Base-by-base conservation (phyloP, 2,888 invertebrate genomes). In the Belgica antarctica region DNA sequence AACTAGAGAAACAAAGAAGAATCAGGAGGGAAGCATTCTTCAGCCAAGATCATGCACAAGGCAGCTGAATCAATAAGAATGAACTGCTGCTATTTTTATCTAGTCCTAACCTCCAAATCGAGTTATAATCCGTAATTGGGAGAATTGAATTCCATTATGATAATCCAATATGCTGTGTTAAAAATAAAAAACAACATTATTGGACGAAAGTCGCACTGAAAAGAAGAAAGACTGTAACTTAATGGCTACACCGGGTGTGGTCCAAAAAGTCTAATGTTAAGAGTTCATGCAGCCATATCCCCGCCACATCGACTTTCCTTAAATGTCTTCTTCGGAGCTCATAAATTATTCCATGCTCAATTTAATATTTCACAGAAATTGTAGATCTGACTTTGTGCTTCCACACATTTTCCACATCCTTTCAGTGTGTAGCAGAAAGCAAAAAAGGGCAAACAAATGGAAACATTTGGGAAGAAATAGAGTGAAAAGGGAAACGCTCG, bases 121-220 rank as follows among this genome's bases (percentile, higher is more conserved):
- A 46, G 46, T 46, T 46, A 46, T 46, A 46, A 46, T 46, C 27
- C 59, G 27, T 59, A 59, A 59, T 59, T 59, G 59, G 59, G 27
- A 59, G 59, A 59, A 59, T 59, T 59, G 59, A 59, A 59, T 19
- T 59, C 24, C 27, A 59, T 59, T 59, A 59, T 59, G 59, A 7
- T 59, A 59, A 59, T 59, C 59, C 27, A 59, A 25, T 59, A 2
- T 10, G 19, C 25, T 25, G 25, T 19, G 59, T 27, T 27, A 59
- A 59, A 59, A 59, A 59, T 25, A n/a, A 59, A 46, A 59, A 59
- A 59, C 59, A 59, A 27, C 15, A 27, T 59, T 25, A n/a, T 25
- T n/a, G n/a, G n/a, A n/a, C 27, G 3, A 22, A 52, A 5, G 17
- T 17, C 22, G 8, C n/a, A 46, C 17, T 7, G 27, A 12, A n/a